Base-by-base conservation (phyloP, 2,888 invertebrate species). In the Neoascia interrupta region DNA sequence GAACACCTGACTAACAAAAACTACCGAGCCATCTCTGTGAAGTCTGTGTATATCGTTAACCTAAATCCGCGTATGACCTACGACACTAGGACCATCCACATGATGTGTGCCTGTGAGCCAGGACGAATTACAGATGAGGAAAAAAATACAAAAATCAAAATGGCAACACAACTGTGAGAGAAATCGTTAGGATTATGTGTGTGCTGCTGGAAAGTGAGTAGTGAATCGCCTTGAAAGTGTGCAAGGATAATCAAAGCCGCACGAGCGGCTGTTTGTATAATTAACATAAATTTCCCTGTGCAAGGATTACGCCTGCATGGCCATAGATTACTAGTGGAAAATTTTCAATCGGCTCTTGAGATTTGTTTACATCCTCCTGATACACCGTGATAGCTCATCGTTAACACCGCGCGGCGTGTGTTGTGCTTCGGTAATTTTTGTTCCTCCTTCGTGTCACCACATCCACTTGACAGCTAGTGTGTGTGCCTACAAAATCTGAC, bases 11-110 rank as follows among this genome's bases (percentile, higher is more conserved):
- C 36, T n/a, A 37, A 31, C 31, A 31, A n/a, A 36, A 56, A 56
- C 31, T 43, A 39, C 31, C 63, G 64, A 45, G 63, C 49, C 28
- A 10, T 13, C 10, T n/a, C 8, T 49, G 31, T 37, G 37, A 15
- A 54, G 41, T 31, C 8, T n/a, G 37, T 70, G 75, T 70, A 76
- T 76, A 70, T 76, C 64, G 75, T 76, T 76, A 76, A 76, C 75
- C 75, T 53, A 64, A 70, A 76, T 76, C 70, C 75, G 75, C 75
- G 63, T 70, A 70, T 76, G 75, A 76, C 75, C 75, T 76, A 76
- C 76, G 76, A 60, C 76, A 76, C 76, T 76, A 60, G 72, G 76
- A 45, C 64, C 16, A 18, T 43, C 36, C 43, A 36, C 28, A 61
- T 43, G 63, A 51, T 63, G 64, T 70, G 75, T 70, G 70, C 34